phyloP scores from a whole-genome alignment of 2,797 vertebrate species.

The Lepidocolaptes lacrymiger region DNA sequence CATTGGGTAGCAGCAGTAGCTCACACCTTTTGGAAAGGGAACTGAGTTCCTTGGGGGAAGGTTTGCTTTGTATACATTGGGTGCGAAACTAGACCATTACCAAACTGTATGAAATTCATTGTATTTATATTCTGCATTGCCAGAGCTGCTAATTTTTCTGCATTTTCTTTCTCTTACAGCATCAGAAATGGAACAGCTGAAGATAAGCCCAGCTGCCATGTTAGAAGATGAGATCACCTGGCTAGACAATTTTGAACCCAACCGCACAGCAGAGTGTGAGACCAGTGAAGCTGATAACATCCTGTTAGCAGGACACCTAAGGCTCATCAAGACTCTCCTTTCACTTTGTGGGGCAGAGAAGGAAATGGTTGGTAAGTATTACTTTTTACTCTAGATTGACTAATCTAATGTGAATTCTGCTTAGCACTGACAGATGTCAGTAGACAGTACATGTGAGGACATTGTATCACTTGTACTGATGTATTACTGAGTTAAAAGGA shows the following conservation, averaged over 20 bases:
- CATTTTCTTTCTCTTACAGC: slow-evolving; percentile 68
- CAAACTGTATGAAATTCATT: not conserved
- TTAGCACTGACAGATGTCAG: not conserved
- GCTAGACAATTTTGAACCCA: slow-evolving; percentile 98
- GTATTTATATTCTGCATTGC: not conserved
- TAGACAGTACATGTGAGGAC: not conserved
- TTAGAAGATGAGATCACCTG: slow-evolving; percentile 98
- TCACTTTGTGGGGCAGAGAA: slow-evolving; percentile 95
- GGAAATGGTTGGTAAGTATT: slow-evolving; percentile 90
- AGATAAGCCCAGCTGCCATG: slow-evolving; percentile 94
- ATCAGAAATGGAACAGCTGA: slow-evolving; percentile 95
- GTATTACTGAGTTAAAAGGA: not conserved
- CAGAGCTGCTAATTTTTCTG: not conserved
- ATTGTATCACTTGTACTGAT: no score
- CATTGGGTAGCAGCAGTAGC: not conserved
- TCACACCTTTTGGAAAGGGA: not conserved
- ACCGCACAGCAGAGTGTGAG: slow-evolving; percentile 94
- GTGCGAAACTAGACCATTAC: not conserved
- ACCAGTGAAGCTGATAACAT: slow-evolving; percentile 97
- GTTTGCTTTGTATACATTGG: not conserved
- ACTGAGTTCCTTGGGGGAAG: not conserved
- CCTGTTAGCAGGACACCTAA: slow-evolving; percentile 93
- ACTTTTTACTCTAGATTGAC: not conserved
- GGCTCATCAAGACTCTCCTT: slow-evolving; percentile 96
- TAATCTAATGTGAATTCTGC: not conserved